Evolutionary conservation across 2,888 invertebrate genomes (phyloP).

Genomic region (Baccha elongata): DNA sequence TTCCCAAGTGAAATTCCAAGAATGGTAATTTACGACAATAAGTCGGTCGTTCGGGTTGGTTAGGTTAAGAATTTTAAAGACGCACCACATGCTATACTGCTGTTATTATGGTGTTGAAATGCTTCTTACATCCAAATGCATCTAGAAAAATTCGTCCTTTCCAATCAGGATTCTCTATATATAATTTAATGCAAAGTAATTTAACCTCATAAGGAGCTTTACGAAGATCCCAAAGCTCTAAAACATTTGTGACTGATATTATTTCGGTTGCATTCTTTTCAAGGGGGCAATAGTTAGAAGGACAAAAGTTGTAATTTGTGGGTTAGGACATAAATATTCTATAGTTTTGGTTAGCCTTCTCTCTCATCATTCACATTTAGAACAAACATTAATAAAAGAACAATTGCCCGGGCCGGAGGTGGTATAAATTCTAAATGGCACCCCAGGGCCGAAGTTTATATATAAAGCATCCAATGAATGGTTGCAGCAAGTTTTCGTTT

Average conservation of each 20-base stretch:
- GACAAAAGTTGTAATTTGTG: constrained; percentile 68
- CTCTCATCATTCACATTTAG: constrained; percentile 64
- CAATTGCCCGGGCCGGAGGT: constrained; percentile 54
- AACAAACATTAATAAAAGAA: constrained; percentile 71
- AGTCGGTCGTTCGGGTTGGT: constrained; percentile 5
- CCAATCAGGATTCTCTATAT: constrained; percentile 31
- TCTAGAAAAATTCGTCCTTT: no score
- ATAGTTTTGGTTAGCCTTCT: constrained; percentile 12
- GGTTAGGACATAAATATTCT: constrained; percentile 38
- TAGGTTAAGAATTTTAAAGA: constrained; percentile 34
- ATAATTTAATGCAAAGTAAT: constrained; percentile 63
- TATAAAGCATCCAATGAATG: constrained; percentile 55
- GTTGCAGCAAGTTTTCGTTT: constrained; percentile 20
- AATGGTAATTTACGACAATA: constrained; percentile 66
- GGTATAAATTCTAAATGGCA: constrained; percentile 66
- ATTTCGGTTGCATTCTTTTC: constrained; percentile 4
- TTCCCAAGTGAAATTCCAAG: constrained; percentile 39
- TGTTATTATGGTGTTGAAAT: background rate
- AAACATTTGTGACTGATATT: constrained; percentile 44
- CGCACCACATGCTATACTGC: constrained; percentile 10
- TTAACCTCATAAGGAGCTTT: constrained; percentile 43
- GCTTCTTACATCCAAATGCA: constrained; percentile 28
- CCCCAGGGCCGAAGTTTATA: constrained; percentile 62
- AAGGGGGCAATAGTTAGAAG: constrained; percentile 37
- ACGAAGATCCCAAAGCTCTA: constrained; percentile 1